Evolutionary conservation across 2,797 vertebrate genomes (phyloP).

Genomic region (Ara ararauna): DNA sequence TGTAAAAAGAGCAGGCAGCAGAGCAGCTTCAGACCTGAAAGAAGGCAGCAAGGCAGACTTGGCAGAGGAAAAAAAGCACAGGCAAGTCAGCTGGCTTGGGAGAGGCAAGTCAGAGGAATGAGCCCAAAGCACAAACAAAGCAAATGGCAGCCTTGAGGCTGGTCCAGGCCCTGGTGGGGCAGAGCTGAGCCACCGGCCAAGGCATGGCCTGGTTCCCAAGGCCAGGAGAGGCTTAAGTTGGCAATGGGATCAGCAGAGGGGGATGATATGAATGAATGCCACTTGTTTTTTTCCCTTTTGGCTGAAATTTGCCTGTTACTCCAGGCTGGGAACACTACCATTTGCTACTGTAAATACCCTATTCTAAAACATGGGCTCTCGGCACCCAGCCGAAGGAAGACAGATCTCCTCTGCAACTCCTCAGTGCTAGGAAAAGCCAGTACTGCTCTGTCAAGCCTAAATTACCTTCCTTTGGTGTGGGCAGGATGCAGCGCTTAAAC

Average conservation of each 20-base stretch:
- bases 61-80: conserved; percentile 4
- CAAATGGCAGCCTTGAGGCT: not conserved
- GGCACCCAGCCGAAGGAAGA: not conserved
- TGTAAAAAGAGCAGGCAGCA: conserved; percentile 34
- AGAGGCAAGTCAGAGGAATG: not conserved
- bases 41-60: conserved; percentile 6
- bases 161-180: not conserved
- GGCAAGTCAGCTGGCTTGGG: not conserved
- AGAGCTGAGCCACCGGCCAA: not conserved
- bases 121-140: not conserved
- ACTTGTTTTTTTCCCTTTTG: not conserved
- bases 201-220: not conserved
- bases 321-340: not conserved
- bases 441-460: not conserved
- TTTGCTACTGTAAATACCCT: not conserved
- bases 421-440: not conserved
- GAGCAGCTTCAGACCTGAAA: conserved; percentile 36
- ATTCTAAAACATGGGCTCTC: not conserved
- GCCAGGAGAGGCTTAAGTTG: rapidly evolving
- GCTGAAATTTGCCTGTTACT: not conserved
- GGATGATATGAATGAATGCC: not conserved
- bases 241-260: not conserved
- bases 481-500: conserved; percentile 2
- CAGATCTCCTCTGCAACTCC: not conserved
- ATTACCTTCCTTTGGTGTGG: conserved; percentile 3